phyloP scores from a whole-genome alignment of 2,888 invertebrate genomes.

The Eupithecia insigniata region DNA sequence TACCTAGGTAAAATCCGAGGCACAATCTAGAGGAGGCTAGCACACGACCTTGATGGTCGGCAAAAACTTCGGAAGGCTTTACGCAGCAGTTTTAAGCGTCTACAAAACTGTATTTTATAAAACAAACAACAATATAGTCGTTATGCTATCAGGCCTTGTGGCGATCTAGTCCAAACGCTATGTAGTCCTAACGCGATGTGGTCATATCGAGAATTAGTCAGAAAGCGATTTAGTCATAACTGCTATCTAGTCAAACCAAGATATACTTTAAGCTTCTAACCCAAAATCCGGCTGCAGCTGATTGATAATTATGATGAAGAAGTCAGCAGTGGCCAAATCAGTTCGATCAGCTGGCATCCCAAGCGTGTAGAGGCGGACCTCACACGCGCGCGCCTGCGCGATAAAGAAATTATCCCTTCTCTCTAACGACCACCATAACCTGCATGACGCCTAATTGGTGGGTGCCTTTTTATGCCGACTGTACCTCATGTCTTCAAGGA shows the following conservation, averaged over 20 bases:
- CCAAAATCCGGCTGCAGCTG: background rate
- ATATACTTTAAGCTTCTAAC: too few relatives aligned
- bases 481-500: conserved; percentile 14
- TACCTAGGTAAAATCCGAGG: background rate
- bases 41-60: background rate
- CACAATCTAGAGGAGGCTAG: background rate
- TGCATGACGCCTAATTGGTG: conserved; percentile 62
- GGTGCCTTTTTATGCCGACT: conserved; percentile 44
- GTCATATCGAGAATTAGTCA: too few relatives aligned
- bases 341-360: conserved; percentile 24
- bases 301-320: background rate
- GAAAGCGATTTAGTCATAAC: too few relatives aligned
- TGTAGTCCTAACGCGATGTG: too few relatives aligned
- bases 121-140: too few relatives aligned
- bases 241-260: too few relatives aligned
- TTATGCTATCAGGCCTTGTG: too few relatives aligned
- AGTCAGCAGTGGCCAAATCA: background rate
- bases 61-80: background rate
- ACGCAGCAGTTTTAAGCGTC: too few relatives aligned
- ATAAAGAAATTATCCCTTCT: conserved; percentile 77
- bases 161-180: too few relatives aligned
- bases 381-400: conserved; percentile 63
- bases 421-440: conserved; percentile 65
- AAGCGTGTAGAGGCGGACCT: conserved; percentile 56
- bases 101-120: too few relatives aligned